Base-by-base conservation (phyloP, 37 sponge, comb jelly and placozoan genomes). In the Hexactinellida sp. region DNA sequence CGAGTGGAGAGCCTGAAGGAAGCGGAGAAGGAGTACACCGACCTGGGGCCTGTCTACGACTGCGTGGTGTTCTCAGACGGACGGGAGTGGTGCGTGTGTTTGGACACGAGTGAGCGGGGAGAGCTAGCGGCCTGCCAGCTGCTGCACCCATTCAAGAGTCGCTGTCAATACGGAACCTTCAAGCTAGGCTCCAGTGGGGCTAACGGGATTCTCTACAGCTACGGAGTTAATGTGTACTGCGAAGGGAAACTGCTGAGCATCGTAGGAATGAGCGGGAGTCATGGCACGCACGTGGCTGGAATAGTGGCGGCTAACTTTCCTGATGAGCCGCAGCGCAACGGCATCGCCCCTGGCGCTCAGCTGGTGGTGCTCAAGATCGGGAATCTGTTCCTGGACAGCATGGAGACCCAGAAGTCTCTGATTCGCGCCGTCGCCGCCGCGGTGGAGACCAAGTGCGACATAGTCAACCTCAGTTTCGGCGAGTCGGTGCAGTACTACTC, bases 201-300 rank as follows among this genome's bases (percentile, higher is more conserved):
- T 10, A 63, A 63, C 34, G 30, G 19, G 3, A 63, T 63, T 35
- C 24, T 87, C 32, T 7, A 94, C n/a, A 91, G 87, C 55, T 92
- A 94, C 83, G 88, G 93, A 25, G 83, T 96, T 36, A 91, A 94
- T 39, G 84, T 96, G 34, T 92, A 94, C 84, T 94, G 91, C 3
- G 87, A 92, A 0, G 97, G 97, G 0, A 85, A 92, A 52, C 71
- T 90, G 0, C 87, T 94, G 52, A 88, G 89, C 82, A 89, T 96
- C 51, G 95, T 96, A 7, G 88, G 92, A 24, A 85, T 83, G 55
- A 91, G 87, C 83, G 95, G 96, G 91, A 86, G 95, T 37, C 97
- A 96, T 91, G 97, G 97, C 0, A 96, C 95, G n/a, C 97, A 96
- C 85, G 97, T 96, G 54, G 97, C 97, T 0, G 88, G 90, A 36